These are phyloP conservation scores for Struthio camelus DNA, from an alignment of 2,113 vertebrate species.

Conservation along the genomic window DNA sequence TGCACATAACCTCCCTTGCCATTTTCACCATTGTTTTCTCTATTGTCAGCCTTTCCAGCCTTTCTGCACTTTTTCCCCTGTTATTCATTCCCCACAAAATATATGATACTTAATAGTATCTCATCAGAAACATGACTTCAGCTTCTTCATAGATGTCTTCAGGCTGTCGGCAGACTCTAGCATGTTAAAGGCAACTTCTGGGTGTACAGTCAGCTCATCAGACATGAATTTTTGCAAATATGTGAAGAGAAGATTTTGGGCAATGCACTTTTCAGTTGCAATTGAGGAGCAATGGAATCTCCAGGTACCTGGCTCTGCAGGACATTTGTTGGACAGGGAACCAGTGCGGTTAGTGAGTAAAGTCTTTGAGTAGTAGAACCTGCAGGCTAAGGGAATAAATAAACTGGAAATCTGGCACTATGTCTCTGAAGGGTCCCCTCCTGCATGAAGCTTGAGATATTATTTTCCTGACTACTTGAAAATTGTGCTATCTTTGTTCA, in stretches of 20 bases:
- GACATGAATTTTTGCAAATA: neutral
- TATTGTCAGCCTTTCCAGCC: neutral
- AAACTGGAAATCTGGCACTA: neutral
- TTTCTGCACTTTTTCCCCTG: neutral
- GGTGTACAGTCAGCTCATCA: neutral
- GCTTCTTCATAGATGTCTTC: neutral
- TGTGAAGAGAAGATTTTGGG: neutral
- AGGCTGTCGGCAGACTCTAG: neutral
- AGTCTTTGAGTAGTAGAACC: neutral
- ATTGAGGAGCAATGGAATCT: neutral
- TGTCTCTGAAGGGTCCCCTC: neutral
- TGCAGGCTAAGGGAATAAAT: neutral
- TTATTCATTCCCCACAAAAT: neutral
- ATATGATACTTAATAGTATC: neutral
- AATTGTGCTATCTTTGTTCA: neutral
- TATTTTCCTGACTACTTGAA: neutral
- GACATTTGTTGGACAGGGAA: neutral
- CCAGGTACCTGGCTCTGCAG: neutral
- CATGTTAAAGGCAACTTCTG: neutral
- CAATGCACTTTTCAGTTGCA: neutral
- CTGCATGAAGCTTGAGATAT: neutral
- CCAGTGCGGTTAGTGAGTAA: neutral
- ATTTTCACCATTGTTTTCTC: neutral
- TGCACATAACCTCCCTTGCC: neutral
- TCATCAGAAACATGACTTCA: neutral